Evolutionary conservation across 2,113 vertebrate genomes (phyloP).

Genomic region (Lagopus leucura): DNA sequence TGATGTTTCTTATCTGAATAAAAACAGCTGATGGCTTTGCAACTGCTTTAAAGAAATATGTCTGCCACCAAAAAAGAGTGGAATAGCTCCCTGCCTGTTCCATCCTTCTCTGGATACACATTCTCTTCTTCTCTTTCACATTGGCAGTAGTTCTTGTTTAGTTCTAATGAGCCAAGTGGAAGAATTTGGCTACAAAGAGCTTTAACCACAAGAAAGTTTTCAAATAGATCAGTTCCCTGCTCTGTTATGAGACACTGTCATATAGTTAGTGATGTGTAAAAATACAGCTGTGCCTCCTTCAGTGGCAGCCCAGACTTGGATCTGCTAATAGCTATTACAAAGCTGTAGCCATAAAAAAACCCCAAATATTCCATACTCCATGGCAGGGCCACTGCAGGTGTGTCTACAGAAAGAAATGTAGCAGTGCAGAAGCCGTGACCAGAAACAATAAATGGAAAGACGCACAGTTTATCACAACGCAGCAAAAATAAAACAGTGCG

Average conservation of each 20-base stretch:
- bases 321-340: not conserved
- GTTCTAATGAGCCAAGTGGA: not conserved
- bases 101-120: not conserved
- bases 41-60: not conserved
- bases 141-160: not conserved
- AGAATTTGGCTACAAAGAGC: not conserved
- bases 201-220: not conserved
- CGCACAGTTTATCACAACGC: not conserved
- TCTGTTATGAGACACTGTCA: not conserved
- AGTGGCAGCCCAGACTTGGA: not conserved
- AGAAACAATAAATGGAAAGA: not conserved
- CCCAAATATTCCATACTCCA: not conserved
- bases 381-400: not conserved
- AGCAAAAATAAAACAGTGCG: not conserved
- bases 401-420: not conserved
- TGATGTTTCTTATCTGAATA: not conserved
- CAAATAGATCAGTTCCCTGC: not conserved
- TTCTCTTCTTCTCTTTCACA: not conserved
- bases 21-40: not conserved
- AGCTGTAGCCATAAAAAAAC: not conserved
- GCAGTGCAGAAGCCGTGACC: not conserved
- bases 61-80: not conserved
- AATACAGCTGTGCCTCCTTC: not conserved
- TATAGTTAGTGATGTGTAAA: not conserved
- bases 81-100: not conserved